Conservation (phyloP, 2,113 vertebrate genomes). For the Antidorcas marsupialis region DNA sequence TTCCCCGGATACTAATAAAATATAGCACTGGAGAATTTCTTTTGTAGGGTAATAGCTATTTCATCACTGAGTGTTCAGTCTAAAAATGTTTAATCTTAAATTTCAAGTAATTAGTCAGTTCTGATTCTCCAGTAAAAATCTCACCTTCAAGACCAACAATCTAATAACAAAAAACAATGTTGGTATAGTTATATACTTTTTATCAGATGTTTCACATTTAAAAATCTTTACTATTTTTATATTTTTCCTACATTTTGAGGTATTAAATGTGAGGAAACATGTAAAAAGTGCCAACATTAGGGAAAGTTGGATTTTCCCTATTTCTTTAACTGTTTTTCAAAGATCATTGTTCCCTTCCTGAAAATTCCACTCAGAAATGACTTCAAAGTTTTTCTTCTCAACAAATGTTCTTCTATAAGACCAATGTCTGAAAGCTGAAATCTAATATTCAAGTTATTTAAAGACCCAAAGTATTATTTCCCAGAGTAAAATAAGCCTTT, state of each 20-base stretch:
- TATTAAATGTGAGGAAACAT: neutral
- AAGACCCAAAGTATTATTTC: neutral
- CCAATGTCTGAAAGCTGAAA: neutral
- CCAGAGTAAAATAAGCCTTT: conserved; percentile 16
- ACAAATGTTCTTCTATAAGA: neutral
- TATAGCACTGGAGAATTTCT: conserved; percentile 20
- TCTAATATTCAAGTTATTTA: conserved; percentile 3
- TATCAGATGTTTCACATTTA: conserved; percentile 4
- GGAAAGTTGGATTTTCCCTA: neutral
- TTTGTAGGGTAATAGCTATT: neutral
- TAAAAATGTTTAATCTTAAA: conserved; percentile 31
- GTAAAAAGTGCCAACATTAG: neutral
- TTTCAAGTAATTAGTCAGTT: conserved; percentile 34
- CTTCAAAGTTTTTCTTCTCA: conserved; percentile 19
- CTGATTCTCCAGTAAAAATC: conserved; percentile 8
- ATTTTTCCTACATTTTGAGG: neutral
- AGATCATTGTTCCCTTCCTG: neutral
- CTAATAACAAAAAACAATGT: neutral
- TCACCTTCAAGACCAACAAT: neutral
- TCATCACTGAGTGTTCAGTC: conserved; percentile 6
- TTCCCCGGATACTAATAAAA: conserved; percentile 30
- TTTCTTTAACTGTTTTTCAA: neutral
- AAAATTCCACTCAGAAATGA: conserved; percentile 24
- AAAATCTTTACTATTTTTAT: neutral
- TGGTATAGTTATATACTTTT: conserved; percentile 16